These are phyloP conservation scores for Piezodorus guildinii DNA, from an alignment of 1,140 invertebrate genomes.

Conservation along the genomic window DNA sequence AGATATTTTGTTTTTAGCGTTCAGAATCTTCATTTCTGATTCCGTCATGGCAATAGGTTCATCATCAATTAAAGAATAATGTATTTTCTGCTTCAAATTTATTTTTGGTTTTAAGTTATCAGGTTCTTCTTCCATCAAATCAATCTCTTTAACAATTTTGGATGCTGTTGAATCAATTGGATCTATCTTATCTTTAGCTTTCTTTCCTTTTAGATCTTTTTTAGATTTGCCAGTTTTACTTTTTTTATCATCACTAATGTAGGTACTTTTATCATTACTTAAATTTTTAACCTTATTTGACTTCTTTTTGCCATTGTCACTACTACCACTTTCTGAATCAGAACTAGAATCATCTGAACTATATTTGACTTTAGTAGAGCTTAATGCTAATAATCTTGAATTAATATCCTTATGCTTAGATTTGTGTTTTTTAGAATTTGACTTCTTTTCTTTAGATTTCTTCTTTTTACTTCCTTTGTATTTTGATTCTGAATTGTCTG, in stretches of 20 bases:
- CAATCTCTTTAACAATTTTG: too few relatives aligned
- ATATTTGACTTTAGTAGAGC: neutral
- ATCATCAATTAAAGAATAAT: too few relatives aligned
- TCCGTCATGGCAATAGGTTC: too few relatives aligned
- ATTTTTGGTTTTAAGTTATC: too few relatives aligned
- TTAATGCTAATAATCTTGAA: neutral
- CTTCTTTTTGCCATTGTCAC: neutral
- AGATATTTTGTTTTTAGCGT: too few relatives aligned
- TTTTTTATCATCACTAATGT: neutral
- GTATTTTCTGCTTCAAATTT: too few relatives aligned
- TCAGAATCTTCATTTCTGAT: too few relatives aligned
- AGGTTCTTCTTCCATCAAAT: too few relatives aligned
- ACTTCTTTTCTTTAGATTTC: slow-evolving; percentile 17
- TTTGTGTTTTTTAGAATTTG: slow-evolving; percentile 25
- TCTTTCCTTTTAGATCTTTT: neutral
- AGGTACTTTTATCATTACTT: neutral
- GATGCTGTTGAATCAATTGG: neutral
- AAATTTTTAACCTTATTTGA: neutral
- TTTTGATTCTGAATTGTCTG: slow-evolving; percentile 29
- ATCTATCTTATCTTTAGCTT: neutral
- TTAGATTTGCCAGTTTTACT: neutral
- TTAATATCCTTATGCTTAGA: slow-evolving; percentile 24
- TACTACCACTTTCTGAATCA: neutral
- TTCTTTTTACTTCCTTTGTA: slow-evolving; percentile 30
- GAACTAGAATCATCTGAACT: neutral